Evolutionary conservation across 2,113 vertebrate species (phyloP).

Genomic region (Gymnobelideus leadbeateri): DNA sequence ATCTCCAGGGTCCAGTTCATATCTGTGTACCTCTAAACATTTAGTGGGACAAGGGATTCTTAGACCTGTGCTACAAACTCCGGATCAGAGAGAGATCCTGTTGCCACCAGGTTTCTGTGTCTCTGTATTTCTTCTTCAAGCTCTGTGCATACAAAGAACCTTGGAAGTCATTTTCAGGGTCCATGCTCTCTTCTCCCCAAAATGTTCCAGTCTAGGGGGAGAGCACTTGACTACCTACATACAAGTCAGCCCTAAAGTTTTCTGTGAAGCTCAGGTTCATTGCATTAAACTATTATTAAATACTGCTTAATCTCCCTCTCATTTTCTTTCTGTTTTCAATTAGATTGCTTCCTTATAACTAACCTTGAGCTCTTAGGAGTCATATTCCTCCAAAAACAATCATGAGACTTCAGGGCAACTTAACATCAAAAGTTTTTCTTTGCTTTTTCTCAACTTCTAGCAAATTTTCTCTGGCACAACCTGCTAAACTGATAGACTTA

Average conservation of each 20-base stretch:
- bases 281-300: background rate
- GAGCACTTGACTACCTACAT: background rate
- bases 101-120: no score
- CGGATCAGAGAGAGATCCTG: no score
- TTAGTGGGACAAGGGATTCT: no score
- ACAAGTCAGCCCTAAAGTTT: background rate
- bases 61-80: no score
- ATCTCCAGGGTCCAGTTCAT: background rate
- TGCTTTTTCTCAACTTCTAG: background rate
- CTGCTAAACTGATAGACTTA: background rate
- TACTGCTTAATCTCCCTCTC: background rate
- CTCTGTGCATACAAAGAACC: background rate
- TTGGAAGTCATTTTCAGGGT: background rate
- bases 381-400: background rate
- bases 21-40: background rate
- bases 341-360: background rate
- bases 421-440: background rate
- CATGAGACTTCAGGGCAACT: background rate
- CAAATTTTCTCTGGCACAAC: background rate
- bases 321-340: background rate
- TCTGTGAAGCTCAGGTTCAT: background rate
- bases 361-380: background rate
- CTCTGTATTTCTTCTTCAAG: no score
- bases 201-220: background rate
- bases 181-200: background rate